Evolutionary conservation across 1,140 invertebrate genomes (phyloP).

Genomic region (Lordiphosa collinella): DNA sequence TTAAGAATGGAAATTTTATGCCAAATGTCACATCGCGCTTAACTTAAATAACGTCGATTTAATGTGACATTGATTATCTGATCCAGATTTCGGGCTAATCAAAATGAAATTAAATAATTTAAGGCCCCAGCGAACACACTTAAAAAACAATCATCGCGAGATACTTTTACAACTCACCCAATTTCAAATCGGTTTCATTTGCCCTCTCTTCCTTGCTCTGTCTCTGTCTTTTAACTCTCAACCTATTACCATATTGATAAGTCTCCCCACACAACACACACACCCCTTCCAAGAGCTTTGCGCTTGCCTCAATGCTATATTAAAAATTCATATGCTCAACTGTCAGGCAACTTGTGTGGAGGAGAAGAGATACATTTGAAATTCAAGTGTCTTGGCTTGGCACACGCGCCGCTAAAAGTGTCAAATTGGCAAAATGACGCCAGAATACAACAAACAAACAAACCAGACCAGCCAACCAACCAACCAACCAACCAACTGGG

Average conservation of each 20-base stretch:
- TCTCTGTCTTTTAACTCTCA: slow-evolving; percentile 6
- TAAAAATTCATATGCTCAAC: slow-evolving; percentile 71
- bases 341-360: slow-evolving; percentile 36
- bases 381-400: slow-evolving; percentile 61
- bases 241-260: slow-evolving; percentile 12
- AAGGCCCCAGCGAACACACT: no score
- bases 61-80: no score
- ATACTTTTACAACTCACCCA: no score
- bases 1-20: no score
- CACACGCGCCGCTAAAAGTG: slow-evolving; percentile 63
- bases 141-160: no score
- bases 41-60: no score
- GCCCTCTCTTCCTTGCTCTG: not conserved
- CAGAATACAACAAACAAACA: slow-evolving; percentile 25
- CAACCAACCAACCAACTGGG: slow-evolving; percentile 24
- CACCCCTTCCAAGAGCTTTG: slow-evolving; percentile 15
- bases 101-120: no score
- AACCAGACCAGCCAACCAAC: slow-evolving; percentile 27
- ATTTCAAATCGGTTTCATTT: not conserved
- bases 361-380: slow-evolving; percentile 55
- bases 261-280: not conserved
- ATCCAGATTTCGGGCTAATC: no score
- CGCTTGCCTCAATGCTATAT: slow-evolving; percentile 54
- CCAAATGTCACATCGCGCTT: no score
- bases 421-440: slow-evolving; percentile 68